Percentiles rank a stretch among this genome's conserved stretches.
These are phyloP conservation scores for Lordiphosa collinella DNA, from an alignment of 1,140 invertebrate genomes.

Conservation along the genomic window DNA sequence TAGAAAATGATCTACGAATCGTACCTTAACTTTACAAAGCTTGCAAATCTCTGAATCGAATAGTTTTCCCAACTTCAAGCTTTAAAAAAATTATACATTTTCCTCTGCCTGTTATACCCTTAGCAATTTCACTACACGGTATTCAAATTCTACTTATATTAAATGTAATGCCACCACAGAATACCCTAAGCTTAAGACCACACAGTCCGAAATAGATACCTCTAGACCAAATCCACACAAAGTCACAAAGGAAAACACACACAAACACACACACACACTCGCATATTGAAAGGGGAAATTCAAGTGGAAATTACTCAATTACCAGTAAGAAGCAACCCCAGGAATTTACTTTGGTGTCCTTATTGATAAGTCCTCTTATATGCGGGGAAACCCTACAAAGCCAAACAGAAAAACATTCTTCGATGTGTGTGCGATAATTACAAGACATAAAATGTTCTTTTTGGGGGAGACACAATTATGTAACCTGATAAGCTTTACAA, in stretches of 20 bases:
- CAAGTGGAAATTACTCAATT: constrained; percentile 78
- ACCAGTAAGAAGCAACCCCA: constrained; percentile 32
- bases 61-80: too few relatives aligned
- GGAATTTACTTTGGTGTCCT: constrained; percentile 15
- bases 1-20: too few relatives aligned
- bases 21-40: too few relatives aligned
- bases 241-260: constrained; percentile 60
- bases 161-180: constrained; percentile 74
- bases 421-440: constrained; percentile 62
- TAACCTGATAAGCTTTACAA: constrained; percentile 57
- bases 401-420: constrained; percentile 25
- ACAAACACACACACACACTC: neutral
- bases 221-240: constrained; percentile 59
- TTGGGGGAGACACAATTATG: constrained; percentile 60
- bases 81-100: too few relatives aligned
- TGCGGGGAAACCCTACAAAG: constrained; percentile 63
- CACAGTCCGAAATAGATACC: constrained; percentile 50
- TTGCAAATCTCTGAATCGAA: too few relatives aligned
- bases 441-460: constrained; percentile 44
- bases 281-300: constrained; percentile 72
- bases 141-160: constrained; percentile 54
- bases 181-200: constrained; percentile 16
- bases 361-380: constrained; percentile 36
- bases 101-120: too few relatives aligned
- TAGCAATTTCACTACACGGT: too few relatives aligned